Base-by-base conservation (phyloP, 2,797 vertebrate genomes). In the Leontocebus nigricollis region DNA sequence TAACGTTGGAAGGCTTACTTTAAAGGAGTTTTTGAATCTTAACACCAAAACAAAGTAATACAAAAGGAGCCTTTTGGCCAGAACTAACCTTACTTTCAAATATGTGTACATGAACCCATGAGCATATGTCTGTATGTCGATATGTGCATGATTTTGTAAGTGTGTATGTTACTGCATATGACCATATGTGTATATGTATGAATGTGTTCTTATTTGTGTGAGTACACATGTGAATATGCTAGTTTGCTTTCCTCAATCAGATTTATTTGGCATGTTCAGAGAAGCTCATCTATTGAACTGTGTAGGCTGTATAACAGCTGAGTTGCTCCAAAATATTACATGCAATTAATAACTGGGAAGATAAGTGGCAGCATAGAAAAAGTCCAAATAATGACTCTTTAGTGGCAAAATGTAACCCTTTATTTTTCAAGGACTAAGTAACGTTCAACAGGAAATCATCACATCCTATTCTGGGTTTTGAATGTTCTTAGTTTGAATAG, bases 1-100 rank as follows among this genome's bases (percentile, higher is more conserved):
- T 94, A 91, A 91, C 6, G 5, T 50, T 73, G 48, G 93, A 87
- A 89, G 75, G 59, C 61, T 77, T 73, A 57, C 52, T 92, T 91
- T 89, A 77, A 96, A 95, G 39, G 46, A 85, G 15, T 52, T 89
- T 81, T 87, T 83, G 7, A 73, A 73, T 50, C 73, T 24, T 79
- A 81, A 92, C 1, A 76, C 26, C 57, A 93, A 96, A 95, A 83
- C 33, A 76, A 80, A 88, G 82, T 17, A 73, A 93, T 36, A 46
- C 70, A 64, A 79, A 46, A 89, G 61, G 1, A 96, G 39, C 2
- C n/a, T 84, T 90, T 79, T 57, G 70, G 24, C 41, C 22, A 72
- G 59, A 93, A 93, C 13, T 50, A 50, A 27, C 90, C 15, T 88
- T 15, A 83, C 46, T 83, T 81, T 92, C 82, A 88, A 95, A 94